A percentile compares a stretch with the other conserved stretches of the same genome.
Conservation (phyloP, 2,888 invertebrate genomes). For the Tachina lurida region DNA sequence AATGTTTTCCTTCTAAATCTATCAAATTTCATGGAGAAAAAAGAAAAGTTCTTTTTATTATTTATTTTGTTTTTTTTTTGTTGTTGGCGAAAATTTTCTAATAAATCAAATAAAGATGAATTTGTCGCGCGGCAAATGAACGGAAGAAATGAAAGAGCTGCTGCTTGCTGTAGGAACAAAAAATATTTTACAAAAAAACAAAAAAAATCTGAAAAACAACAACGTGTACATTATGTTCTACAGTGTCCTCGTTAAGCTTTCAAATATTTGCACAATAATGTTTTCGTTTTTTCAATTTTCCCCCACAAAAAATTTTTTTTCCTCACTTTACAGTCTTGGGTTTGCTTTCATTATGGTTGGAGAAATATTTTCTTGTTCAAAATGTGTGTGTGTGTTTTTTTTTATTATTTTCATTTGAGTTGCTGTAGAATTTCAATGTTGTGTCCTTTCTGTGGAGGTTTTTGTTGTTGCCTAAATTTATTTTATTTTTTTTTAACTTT, state of each 20-base stretch:
- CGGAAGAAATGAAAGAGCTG: slow-evolving; percentile 44
- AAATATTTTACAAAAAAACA: neutral
- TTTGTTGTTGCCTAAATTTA: slow-evolving; percentile 56
- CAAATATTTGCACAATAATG: slow-evolving; percentile 78
- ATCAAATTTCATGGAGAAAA: slow-evolving; percentile 22
- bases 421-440: slow-evolving; percentile 7
- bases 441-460: slow-evolving; percentile 21
- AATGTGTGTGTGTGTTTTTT: slow-evolving; percentile 25
- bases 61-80: neutral
- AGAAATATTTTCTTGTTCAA: slow-evolving; percentile 59
- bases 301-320: neutral
- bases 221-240: slow-evolving; percentile 54
- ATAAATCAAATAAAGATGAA: slow-evolving; percentile 69
- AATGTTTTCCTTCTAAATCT: slow-evolving; percentile 39
- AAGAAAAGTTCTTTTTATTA: slow-evolving; percentile 13
- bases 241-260: slow-evolving; percentile 75
- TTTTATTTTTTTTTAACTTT: slow-evolving; percentile 60
- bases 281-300: slow-evolving; percentile 68
- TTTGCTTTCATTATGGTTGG: slow-evolving; percentile 50
- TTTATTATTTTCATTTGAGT: slow-evolving; percentile 14
- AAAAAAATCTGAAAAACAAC: neutral
- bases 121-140: slow-evolving; percentile 66
- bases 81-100: slow-evolving; percentile 49
- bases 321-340: slow-evolving; percentile 3
- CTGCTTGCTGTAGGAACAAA: neutral